Evolutionary conservation across 2,797 vertebrate species (phyloP), one percentile per base, ranked within the genome.

Genomic region (Trachops cirrhosus): DNA sequence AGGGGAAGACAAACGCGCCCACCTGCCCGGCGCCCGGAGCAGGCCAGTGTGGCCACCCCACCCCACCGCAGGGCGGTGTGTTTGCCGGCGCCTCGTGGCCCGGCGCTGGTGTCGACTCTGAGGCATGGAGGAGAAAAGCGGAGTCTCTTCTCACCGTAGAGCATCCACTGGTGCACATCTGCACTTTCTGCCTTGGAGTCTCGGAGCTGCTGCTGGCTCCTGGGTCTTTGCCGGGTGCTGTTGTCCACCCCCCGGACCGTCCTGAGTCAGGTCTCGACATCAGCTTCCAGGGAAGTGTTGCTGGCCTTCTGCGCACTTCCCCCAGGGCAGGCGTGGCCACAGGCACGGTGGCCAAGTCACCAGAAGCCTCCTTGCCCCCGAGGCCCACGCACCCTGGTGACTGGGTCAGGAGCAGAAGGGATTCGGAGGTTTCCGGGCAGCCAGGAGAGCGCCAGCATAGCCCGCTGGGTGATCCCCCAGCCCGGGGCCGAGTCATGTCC

Each of bases 391-490:
- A 5, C 34, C 34, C 5, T n/a, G 67, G 74, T 39, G 44, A 21
- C 22, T 2, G 5, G 29, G 67, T 89, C 68, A 41, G 46, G 19
- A 48, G 32, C 34, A 24, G 9, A 71, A 48, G 64, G n/a, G 41
- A 1, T 29, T 80, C 3, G 22, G 37, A 26, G 75, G n/a, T 37
- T 24, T 16, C 26, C 48, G 9, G 2, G 7, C 24, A 9, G n/a
- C 71, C 37, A 10, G 16, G 59, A 70, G 67, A 21, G 29, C 12
- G 68, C 54, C 18, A 26, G 41, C 10, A 9, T 11, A 37, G 75
- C 21, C 14, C 48, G 26, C 2, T 3, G n/a, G 44, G 11, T 4
- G 3, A 0, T 4, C 32, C 6, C 1, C 39, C 29, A 77, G 29
- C 80, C 11, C 41, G 4, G 14, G 44, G 2, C 12, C 75, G 11